Conservation (phyloP, 2,888 invertebrate species). For the Phortica okadai region DNA sequence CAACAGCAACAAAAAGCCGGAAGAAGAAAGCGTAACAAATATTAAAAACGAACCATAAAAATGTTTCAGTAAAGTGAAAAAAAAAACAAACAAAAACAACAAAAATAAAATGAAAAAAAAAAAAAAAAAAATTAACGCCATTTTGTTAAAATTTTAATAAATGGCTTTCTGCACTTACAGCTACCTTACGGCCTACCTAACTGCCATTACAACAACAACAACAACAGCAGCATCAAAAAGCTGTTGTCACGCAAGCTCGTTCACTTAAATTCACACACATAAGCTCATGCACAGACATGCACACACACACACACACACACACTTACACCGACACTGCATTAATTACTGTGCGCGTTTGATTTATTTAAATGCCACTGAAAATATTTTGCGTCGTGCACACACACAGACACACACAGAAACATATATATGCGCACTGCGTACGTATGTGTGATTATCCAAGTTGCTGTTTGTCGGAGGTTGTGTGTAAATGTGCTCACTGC, state of each 20-base stretch:
- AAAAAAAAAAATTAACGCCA: neutral
- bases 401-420: neutral
- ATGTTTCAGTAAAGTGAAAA: conserved; percentile 48
- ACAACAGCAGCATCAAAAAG: neutral
- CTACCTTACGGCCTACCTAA: neutral
- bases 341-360: conserved; percentile 33
- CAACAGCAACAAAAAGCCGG: neutral
- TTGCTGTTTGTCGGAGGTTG: neutral
- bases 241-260: neutral
- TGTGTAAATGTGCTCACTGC: neutral
- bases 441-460: neutral
- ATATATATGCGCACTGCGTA: neutral
- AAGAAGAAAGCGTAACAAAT: neutral
- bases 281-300: neutral
- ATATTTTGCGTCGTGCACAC: conserved; percentile 16
- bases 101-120: neutral
- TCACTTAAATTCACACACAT: neutral
- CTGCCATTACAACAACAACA: conserved; percentile 2
- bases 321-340: conserved; percentile 17
- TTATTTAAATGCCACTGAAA: conserved; percentile 31
- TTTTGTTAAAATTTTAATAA: conserved; percentile 30
- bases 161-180: conserved; percentile 30
- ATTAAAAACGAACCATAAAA: conserved; percentile 46
- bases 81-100: neutral
- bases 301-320: neutral